phyloP scores from a whole-genome alignment of 2,888 invertebrate species.

The Himalopsyche kuldschensis region DNA sequence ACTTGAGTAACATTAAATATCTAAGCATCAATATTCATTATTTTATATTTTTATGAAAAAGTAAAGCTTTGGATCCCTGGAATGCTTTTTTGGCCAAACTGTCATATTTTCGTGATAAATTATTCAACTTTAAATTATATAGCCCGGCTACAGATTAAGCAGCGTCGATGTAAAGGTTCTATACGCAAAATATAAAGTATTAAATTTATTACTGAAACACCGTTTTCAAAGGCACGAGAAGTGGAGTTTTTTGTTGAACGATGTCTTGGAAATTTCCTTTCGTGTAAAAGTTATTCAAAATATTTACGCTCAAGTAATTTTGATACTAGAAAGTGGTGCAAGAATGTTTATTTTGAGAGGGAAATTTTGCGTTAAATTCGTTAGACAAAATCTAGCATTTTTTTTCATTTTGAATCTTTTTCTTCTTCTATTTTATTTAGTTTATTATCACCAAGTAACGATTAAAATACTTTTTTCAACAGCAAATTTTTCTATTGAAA shows the following conservation, averaged over 20 bases:
- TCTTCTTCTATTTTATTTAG: too few species aligned
- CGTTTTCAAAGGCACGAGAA: not conserved
- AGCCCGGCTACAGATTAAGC: conserved; percentile 1
- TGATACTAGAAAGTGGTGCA: not conserved
- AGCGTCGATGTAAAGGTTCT: not conserved
- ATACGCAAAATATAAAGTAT: not conserved
- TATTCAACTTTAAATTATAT: conserved; percentile 22
- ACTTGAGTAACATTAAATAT: not conserved
- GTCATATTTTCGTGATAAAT: conserved; percentile 25
- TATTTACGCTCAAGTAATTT: not conserved
- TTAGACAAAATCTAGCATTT: too few species aligned
- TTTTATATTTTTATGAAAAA: conserved; percentile 18
- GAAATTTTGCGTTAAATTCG: too few species aligned
- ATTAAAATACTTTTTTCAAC: too few species aligned
- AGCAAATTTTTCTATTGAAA: too few species aligned
- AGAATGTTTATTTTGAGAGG: too few species aligned
- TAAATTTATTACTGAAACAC: not conserved
- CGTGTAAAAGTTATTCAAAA: not conserved
- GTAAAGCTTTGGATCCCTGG: conserved; percentile 1
- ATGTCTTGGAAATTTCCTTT: not conserved
- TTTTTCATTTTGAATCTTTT: too few species aligned
- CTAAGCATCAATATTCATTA: conserved; percentile 19
- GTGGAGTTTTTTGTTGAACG: not conserved
- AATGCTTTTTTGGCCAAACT: conserved; percentile 12
- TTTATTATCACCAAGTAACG: too few species aligned